Percentiles rank a stretch among this genome's conserved stretches.
Conservation (phyloP, 2,113 vertebrate genomes). For the Lophura nycthemera region DNA sequence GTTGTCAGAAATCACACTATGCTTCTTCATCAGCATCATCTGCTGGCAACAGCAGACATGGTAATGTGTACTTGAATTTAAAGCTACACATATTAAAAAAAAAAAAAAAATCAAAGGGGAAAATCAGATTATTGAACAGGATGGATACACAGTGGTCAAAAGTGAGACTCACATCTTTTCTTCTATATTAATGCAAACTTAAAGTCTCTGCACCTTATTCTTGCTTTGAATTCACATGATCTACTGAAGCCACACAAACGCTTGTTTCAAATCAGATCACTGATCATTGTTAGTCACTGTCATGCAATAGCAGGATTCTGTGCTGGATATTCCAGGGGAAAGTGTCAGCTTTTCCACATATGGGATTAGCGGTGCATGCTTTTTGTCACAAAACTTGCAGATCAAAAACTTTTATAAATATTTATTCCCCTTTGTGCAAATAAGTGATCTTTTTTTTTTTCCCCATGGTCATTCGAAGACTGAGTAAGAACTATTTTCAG, state of each 20-base stretch:
- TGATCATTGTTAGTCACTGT: neutral
- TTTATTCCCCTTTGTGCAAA: constrained; percentile 32
- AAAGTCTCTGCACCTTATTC: neutral
- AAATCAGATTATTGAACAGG: neutral
- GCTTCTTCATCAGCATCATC: neutral
- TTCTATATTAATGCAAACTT: neutral
- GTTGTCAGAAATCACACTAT: constrained; percentile 17
- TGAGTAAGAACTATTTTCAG: neutral
- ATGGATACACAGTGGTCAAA: neutral
- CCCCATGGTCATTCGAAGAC: neutral
- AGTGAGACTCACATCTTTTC: neutral
- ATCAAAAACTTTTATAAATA: constrained; percentile 32
- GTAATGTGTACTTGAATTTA: neutral
- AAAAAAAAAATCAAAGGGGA: neutral
- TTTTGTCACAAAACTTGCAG: neutral
- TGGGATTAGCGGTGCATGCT: neutral
- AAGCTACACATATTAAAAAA: neutral
- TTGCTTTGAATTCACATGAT: neutral
- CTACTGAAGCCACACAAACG: neutral
- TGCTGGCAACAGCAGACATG: neutral
- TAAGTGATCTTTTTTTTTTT: constrained; percentile 20
- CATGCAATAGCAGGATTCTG: neutral
- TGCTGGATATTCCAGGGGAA: neutral
- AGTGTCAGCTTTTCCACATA: neutral
- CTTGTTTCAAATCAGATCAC: constrained; percentile 1